phyloP scores from a whole-genome alignment of 2,888 invertebrate species.

The Agonopterix subpropinquella region DNA sequence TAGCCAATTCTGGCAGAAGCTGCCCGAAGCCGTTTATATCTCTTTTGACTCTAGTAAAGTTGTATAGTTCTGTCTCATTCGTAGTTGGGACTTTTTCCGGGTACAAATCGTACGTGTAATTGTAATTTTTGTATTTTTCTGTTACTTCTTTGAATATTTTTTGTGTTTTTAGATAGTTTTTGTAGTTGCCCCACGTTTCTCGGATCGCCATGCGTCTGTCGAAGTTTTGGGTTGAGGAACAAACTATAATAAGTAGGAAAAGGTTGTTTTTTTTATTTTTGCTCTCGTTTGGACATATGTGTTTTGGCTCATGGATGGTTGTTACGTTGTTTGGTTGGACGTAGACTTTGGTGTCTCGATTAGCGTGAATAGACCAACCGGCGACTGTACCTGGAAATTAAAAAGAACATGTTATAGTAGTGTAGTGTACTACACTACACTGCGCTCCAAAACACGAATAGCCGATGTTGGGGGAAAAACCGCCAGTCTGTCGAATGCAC shows the following conservation, averaged over 20 bases:
- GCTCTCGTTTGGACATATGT: conserved; percentile 60
- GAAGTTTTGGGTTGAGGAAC: conserved; percentile 82
- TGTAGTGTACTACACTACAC: too few relatives aligned
- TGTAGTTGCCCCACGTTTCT: conserved; percentile 81
- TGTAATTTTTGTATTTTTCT: conserved; percentile 52
- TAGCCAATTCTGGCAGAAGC: conserved; percentile 53
- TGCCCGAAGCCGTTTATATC: conserved; percentile 43
- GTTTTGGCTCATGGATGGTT: conserved; percentile 76
- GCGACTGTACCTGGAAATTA: conserved; percentile 62
- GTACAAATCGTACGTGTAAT: conserved; percentile 52
- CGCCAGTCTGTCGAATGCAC: too few relatives aligned
- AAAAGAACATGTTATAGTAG: background rate
- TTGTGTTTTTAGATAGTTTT: conserved; percentile 41
- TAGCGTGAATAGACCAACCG: conserved; percentile 86
- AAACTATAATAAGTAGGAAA: conserved; percentile 83
- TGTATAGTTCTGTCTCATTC: conserved; percentile 14
- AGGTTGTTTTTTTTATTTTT: conserved; percentile 44
- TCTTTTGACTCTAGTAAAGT: conserved; percentile 26
- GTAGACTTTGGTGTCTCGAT: conserved; percentile 82
- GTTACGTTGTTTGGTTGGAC: conserved; percentile 82
- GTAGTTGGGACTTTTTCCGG: conserved; percentile 10
- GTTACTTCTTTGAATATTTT: conserved; percentile 37
- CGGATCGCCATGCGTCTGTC: conserved; percentile 80
- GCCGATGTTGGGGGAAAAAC: too few relatives aligned
- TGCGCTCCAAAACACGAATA: too few relatives aligned